Evolutionary conservation across 2,797 vertebrate genomes (phyloP), one percentile per base, ranked within the genome.

Genomic region (Cheirogaleus major): DNA sequence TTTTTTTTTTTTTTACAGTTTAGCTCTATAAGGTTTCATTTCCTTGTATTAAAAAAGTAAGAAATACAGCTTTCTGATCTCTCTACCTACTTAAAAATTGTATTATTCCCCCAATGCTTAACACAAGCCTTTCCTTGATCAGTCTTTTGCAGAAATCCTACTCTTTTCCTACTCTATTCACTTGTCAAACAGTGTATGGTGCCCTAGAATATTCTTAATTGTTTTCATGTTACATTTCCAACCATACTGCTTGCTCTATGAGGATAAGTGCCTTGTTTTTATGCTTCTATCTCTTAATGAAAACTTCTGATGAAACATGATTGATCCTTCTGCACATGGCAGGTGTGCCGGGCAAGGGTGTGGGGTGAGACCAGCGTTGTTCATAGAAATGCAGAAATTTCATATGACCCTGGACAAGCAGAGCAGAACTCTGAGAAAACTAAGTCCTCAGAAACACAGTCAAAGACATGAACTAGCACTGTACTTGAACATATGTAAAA

Each of bases 211-310:
- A 52, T 10, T 80, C 73, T 63, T 55, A 45, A 35, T 15, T 86
- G 55, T 52, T 83, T 87, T 92, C 81, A 65, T 35, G 52, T 69
- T 73, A 85, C 69, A 48, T 80, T 65, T 81, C 73, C 86, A 93
- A 32, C 23, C 32, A 65, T 18, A 45, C 3, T 55, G 35, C 57
- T 87, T 72, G 69, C 87, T 96, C 78, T 76, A 27, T 27, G 61
- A 80, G 3, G 32, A 79, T 25, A 92, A 87, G 4, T 45, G 38
- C 32, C 48, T 94, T 89, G 35, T 30, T 88, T 50, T 50, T 63
- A 61, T 67, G 76, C 85, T 38, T 69, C 61, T 59, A 41, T 59
- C 23, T 81, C 45, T 87, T 81, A 79, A 59, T 57, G 35, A 65
- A 94, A 94, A 79, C 11, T 75, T 12, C 45, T 84, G 50, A 78